A percentile compares a stretch with the other conserved stretches of the same genome.
These are phyloP conservation scores for Platorchestia sp. DNA, from an alignment of 1,140 invertebrate genomes.

Conservation along the genomic window DNA sequence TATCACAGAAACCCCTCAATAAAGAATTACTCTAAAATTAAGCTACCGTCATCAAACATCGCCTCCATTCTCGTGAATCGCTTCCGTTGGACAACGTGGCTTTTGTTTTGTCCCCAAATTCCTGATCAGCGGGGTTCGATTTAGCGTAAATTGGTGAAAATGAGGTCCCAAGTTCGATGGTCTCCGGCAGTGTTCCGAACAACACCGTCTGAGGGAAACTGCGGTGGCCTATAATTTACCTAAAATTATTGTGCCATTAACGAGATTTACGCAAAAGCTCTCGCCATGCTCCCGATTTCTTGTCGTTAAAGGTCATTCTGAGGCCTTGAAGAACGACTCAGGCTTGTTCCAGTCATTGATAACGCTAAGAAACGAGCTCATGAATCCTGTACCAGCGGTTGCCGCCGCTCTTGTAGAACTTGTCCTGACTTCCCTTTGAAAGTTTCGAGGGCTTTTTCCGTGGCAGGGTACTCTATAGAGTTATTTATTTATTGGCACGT, in stretches of 20 bases:
- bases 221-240: slow-evolving; percentile 37
- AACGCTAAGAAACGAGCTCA: slow-evolving; percentile 8
- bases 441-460: background rate
- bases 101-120: background rate
- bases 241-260: slow-evolving; percentile 41
- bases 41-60: background rate
- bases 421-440: background rate
- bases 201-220: background rate
- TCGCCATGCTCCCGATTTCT: slow-evolving; percentile 32
- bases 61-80: background rate
- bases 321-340: slow-evolving; percentile 23
- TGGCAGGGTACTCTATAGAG: background rate
- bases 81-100: background rate
- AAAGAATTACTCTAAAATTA: background rate
- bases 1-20: background rate
- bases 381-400: background rate
- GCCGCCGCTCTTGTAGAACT: background rate
- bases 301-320: slow-evolving; percentile 47
- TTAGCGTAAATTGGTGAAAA: background rate
- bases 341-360: slow-evolving; percentile 5
- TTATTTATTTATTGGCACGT: background rate
- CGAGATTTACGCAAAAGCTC: slow-evolving; percentile 52
- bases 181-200: background rate
- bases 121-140: background rate
- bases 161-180: background rate